phyloP scores from a whole-genome alignment of 37 sponge, comb jelly and placozoan genomes.

The Eunapius fragilis region DNA sequence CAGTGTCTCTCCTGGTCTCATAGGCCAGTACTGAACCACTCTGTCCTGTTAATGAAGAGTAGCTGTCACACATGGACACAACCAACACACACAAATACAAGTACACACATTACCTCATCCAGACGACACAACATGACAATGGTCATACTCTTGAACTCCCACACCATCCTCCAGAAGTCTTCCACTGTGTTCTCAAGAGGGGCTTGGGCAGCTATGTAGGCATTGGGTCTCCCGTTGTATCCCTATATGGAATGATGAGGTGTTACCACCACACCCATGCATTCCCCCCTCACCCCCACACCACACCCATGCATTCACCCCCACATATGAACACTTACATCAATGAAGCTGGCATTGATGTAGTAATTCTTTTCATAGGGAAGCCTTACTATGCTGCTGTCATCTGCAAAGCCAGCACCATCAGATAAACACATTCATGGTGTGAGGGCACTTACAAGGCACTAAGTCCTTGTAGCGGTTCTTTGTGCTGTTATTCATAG shows the following conservation, averaged over 20 bases:
- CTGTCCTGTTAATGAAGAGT: not conserved
- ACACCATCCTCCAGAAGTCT: constrained; percentile 82
- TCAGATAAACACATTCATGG: too few species aligned
- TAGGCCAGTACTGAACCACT: constrained; percentile 58
- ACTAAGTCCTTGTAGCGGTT: too few species aligned
- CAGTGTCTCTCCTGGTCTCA: not conserved
- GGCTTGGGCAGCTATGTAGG: constrained; percentile 69
- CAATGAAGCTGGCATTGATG: not conserved
- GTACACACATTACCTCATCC: constrained; percentile 14
- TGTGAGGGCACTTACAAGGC: too few species aligned
- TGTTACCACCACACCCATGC: not conserved
- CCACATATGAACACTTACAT: not conserved
- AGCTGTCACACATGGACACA: not conserved
- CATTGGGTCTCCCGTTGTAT: constrained; percentile 17
- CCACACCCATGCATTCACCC: not conserved
- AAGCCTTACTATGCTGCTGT: too few species aligned
- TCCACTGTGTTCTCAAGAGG: constrained; percentile 49
- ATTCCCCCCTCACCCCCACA: too few species aligned
- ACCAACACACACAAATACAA: not conserved
- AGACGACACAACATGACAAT: constrained; percentile 64
- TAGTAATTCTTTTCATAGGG: too few species aligned
- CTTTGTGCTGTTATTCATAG: too few species aligned
- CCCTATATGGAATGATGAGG: constrained; percentile 16
- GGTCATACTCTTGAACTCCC: constrained; percentile 35
- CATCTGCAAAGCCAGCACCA: too few species aligned